Evolutionary conservation across 2,113 vertebrate genomes (phyloP).

Genomic region (Strix uralensis): DNA sequence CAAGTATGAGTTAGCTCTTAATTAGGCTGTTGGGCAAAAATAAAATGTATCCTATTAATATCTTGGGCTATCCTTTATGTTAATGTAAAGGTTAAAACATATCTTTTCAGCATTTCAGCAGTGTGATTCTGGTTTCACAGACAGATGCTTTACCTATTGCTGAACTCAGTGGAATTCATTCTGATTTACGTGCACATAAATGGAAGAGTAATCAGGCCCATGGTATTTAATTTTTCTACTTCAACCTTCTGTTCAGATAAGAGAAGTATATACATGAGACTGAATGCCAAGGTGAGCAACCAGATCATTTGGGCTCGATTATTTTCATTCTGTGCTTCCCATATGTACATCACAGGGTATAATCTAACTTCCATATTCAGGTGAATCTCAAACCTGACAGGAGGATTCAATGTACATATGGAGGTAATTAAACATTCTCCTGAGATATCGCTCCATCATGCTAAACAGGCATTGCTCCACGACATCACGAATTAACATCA

Average conservation of each 20-base stretch:
- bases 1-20: constrained; percentile 37
- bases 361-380: not conserved
- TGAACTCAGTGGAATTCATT: constrained; percentile 18
- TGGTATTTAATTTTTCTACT: constrained; percentile 18
- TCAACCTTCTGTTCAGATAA: not conserved
- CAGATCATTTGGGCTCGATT: not conserved
- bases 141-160: constrained; percentile 10
- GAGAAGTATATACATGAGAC: not conserved
- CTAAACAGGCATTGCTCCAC: not conserved
- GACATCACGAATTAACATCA: rapidly evolving
- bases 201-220: not conserved
- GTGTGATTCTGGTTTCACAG: not conserved
- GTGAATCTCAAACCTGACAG: not conserved
- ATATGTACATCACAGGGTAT: not conserved
- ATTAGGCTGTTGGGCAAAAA: constrained; percentile 45
- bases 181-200: not conserved
- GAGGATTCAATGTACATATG: not conserved
- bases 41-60: constrained; percentile 41
- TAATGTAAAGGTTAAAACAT: constrained; percentile 51
- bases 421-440: not conserved
- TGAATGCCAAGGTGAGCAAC: not conserved
- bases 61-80: constrained; percentile 46
- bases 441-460: not conserved
- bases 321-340: not conserved
- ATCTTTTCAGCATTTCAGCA: not conserved